A percentile compares a stretch with the other conserved stretches of the same genome.
phyloP scores from a whole-genome alignment of 2,797 vertebrate genomes.

The Aphelocoma californica region DNA sequence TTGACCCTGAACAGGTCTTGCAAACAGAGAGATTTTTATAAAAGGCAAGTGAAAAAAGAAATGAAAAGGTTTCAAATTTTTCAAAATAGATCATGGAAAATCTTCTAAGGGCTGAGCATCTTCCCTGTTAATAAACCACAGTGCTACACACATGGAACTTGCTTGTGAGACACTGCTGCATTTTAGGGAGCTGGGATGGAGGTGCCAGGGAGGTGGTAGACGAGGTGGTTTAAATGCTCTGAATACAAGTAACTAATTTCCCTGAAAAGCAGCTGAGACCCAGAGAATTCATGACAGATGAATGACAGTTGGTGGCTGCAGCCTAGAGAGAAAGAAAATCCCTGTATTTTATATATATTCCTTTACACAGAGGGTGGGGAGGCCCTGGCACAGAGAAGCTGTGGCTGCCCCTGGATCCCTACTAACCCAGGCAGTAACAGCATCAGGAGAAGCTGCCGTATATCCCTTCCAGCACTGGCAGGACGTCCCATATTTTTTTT shows the following conservation, averaged over 20 bases:
- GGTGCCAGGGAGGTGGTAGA: neutral
- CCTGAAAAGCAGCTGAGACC: neutral
- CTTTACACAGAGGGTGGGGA: neutral
- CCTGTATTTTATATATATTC: neutral
- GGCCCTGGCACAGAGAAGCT: neutral
- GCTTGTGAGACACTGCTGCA: neutral
- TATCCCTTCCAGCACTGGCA: neutral
- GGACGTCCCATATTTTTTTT: rapidly evolving
- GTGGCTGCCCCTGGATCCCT: neutral
- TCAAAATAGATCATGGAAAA: neutral
- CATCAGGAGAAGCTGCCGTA: neutral
- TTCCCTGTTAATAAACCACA: neutral
- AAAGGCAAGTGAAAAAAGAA: neutral
- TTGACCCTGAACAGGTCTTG: neutral
- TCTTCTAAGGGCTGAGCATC: neutral
- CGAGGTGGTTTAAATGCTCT: neutral
- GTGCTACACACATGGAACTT: rapidly evolving
- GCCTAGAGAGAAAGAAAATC: neutral
- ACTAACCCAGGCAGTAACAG: neutral
- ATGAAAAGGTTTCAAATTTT: neutral
- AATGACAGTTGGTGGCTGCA: neutral
- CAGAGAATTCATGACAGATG: neutral
- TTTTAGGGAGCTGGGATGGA: neutral
- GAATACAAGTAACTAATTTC: rapidly evolving
- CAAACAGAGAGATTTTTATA: neutral